Evolutionary conservation across 1,140 invertebrate genomes (phyloP).

Genomic region (Platyura marginata): DNA sequence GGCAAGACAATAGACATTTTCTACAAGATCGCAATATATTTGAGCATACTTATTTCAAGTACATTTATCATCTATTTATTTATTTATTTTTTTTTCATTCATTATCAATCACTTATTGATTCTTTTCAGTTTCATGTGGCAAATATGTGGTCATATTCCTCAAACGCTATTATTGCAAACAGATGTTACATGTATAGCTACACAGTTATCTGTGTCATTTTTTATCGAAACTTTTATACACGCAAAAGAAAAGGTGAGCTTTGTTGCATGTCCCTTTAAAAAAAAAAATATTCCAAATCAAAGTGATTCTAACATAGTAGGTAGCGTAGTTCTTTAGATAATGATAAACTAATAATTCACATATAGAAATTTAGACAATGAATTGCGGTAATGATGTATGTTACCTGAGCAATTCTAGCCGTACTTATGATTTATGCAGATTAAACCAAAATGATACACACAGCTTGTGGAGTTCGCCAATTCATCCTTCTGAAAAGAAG

Average conservation of each 20-base stretch:
- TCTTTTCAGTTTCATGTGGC: conserved; percentile 76
- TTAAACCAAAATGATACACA: too few relatives aligned
- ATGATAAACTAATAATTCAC: too few relatives aligned
- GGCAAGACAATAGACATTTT: conserved; percentile 91
- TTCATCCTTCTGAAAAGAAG: too few relatives aligned
- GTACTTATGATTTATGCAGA: too few relatives aligned
- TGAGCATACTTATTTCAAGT: conserved; percentile 88
- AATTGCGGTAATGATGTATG: too few relatives aligned
- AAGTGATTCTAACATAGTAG: too few relatives aligned
- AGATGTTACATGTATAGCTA: conserved; percentile 67
- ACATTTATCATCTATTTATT: conserved; percentile 19
- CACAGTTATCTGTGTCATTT: conserved; percentile 80
- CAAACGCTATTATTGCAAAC: conserved; percentile 62
- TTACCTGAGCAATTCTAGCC: too few relatives aligned
- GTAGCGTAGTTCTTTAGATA: too few relatives aligned
- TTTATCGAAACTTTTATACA: conserved; percentile 94
- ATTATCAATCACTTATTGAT: conserved; percentile 8
- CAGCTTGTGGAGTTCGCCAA: too few relatives aligned
- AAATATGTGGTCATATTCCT: conserved; percentile 83
- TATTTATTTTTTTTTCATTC: not conserved
- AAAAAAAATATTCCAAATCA: too few relatives aligned
- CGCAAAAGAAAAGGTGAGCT: conserved; percentile 75
- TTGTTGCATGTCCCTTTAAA: too few relatives aligned
- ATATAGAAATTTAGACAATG: too few relatives aligned
- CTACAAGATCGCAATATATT: conserved; percentile 90